Percentiles rank a stretch among this genome's conserved stretches.
These are phyloP conservation scores for Piprites chloris DNA, from an alignment of 2,113 vertebrate species.

Conservation along the genomic window DNA sequence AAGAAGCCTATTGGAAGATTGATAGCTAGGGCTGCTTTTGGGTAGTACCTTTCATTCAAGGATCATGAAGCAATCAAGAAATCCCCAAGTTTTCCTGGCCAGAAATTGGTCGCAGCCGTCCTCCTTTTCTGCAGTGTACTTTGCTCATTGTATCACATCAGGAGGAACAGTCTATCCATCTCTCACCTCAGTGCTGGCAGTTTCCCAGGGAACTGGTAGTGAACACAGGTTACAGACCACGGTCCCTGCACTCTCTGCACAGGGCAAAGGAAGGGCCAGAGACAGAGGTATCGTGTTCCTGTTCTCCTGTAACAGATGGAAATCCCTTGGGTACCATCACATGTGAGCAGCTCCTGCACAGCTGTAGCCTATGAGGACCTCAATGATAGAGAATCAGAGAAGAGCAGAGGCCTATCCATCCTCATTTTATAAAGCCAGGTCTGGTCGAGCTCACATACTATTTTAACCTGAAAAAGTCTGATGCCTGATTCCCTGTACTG, in stretches of 20 bases:
- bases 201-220: not conserved
- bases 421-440: not conserved
- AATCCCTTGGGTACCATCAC: not conserved
- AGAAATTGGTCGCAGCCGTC: not conserved
- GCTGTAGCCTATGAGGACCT: not conserved
- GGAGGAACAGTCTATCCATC: not conserved
- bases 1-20: not conserved
- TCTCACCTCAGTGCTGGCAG: not conserved
- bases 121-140: not conserved
- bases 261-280: not conserved
- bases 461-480: not conserved
- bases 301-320: not conserved
- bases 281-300: not conserved
- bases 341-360: not conserved
- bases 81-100: not conserved
- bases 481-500: not conserved
- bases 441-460: not conserved
- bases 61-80: not conserved
- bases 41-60: not conserved
- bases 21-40: not conserved
- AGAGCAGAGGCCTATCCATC: not conserved
- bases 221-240: not conserved
- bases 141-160: not conserved
- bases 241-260: not conserved
- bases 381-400: not conserved